phyloP scores from a whole-genome alignment of 2,113 vertebrate species.

The Sapajus apella region DNA sequence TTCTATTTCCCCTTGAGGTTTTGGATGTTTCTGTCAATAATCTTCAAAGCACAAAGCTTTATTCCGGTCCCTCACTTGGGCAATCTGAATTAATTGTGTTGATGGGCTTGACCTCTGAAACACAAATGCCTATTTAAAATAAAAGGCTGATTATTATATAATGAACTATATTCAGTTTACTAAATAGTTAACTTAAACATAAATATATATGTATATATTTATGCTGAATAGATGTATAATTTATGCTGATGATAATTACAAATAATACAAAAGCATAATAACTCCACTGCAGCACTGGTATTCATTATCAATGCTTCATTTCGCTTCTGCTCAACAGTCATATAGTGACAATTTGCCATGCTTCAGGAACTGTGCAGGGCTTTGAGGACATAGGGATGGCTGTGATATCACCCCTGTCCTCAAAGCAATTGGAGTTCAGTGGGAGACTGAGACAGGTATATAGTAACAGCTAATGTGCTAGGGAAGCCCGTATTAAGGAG shows the following conservation, averaged over 20 bases:
- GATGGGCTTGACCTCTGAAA: conserved; percentile 63
- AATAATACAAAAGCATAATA: conserved; percentile 77
- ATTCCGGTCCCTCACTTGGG: conserved; percentile 30
- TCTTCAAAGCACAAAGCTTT: conserved; percentile 34
- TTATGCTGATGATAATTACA: conserved; percentile 81
- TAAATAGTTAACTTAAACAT: conserved; percentile 79
- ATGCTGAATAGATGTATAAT: conserved; percentile 77
- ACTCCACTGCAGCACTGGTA: conserved; percentile 41
- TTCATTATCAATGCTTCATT: conserved; percentile 63
- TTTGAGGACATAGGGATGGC: neutral
- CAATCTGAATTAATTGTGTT: conserved; percentile 53
- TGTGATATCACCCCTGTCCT: neutral
- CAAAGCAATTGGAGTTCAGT: neutral
- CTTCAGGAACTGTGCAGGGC: neutral
- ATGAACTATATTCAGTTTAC: conserved; percentile 77
- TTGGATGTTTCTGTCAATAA: conserved; percentile 28
- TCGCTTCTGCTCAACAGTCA: conserved; percentile 2
- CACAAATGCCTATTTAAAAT: conserved; percentile 70
- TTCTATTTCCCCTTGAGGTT: neutral
- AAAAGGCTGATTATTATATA: conserved; percentile 75
- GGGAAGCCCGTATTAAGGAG: neutral
- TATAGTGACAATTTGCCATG: conserved; percentile 15
- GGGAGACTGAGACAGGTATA: neutral
- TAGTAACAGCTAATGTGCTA: neutral
- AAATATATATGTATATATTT: conserved; percentile 77